A percentile compares a stretch with the other conserved stretches of the same genome.
These are phyloP conservation scores for Aythya baeri DNA, from an alignment of 2,113 vertebrate genomes.

Conservation along the genomic window DNA sequence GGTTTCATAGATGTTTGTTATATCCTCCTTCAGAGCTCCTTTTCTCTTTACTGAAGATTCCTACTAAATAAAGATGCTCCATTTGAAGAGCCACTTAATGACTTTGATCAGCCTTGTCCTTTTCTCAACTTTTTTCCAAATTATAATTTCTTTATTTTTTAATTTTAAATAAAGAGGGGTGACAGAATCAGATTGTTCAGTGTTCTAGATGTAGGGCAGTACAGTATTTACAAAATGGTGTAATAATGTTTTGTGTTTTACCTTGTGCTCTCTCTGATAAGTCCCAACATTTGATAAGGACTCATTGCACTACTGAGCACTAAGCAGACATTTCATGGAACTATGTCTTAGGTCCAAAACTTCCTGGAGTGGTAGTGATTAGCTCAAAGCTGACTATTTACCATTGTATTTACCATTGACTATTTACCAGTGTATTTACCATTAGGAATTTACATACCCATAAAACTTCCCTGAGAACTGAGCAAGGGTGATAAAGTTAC, in stretches of 20 bases:
- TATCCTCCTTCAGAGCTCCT: background rate
- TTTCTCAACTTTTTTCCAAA: background rate
- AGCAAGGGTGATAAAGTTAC: background rate
- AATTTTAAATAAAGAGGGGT: background rate
- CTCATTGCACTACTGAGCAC: background rate
- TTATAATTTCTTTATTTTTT: background rate
- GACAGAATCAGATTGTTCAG: background rate
- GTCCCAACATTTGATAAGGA: background rate
- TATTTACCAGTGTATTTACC: background rate
- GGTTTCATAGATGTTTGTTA: rapidly evolving
- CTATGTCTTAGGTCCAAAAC: background rate
- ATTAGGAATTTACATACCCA: background rate
- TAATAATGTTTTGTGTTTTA: background rate
- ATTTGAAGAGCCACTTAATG: background rate
- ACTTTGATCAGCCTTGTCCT: background rate
- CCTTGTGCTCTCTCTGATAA: background rate
- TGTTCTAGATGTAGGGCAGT: background rate
- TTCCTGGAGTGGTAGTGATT: background rate
- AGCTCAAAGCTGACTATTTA: background rate
- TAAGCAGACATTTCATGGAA: background rate
- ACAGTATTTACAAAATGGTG: background rate
- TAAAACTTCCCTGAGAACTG: background rate
- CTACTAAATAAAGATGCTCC: background rate
- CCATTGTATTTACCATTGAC: background rate
- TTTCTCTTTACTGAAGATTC: background rate